Percentiles rank a stretch among this genome's conserved stretches.
Evolutionary conservation across 2,888 invertebrate genomes (phyloP).

Genomic region (Dexiosoma caninum): DNA sequence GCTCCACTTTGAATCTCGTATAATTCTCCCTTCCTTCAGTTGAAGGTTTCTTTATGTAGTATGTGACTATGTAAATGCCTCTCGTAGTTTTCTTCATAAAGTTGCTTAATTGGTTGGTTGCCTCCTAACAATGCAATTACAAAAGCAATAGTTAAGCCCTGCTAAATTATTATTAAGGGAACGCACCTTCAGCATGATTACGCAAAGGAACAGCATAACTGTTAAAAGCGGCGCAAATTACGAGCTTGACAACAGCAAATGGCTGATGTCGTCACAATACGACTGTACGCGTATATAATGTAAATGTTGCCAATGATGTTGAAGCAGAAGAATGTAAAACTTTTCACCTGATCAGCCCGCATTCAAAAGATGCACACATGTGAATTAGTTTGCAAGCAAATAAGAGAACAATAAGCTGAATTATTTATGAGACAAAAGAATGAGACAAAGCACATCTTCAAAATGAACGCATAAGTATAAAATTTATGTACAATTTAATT

Average conservation of each 20-base stretch:
- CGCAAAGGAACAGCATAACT: background rate
- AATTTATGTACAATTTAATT: conserved; percentile 27
- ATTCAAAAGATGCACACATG: conserved; percentile 60
- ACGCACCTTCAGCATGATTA: background rate
- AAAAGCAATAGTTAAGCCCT: background rate
- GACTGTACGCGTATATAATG: background rate
- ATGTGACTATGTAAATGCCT: no score
- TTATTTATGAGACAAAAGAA: background rate
- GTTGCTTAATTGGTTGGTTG: background rate
- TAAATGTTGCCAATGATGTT: conserved; percentile 41
- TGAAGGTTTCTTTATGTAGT: no score
- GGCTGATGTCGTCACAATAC: conserved; percentile 31
- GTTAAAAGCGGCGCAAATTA: background rate
- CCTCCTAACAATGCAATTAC: background rate
- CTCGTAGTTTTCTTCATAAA: no score
- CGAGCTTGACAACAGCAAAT: conserved; percentile 16
- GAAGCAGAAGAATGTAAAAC: conserved; percentile 26
- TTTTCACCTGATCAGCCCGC: conserved; percentile 76
- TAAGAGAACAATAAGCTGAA: background rate
- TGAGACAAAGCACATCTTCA: background rate
- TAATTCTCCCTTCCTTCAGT: no score
- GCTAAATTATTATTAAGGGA: conserved; percentile 14
- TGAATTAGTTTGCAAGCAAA: conserved; percentile 31
- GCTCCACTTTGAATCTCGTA: no score
- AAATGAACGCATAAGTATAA: background rate